These are phyloP conservation scores for Parasteatoda tepidariorum DNA, from an alignment of 1,140 invertebrate species.

Conservation along the genomic window DNA sequence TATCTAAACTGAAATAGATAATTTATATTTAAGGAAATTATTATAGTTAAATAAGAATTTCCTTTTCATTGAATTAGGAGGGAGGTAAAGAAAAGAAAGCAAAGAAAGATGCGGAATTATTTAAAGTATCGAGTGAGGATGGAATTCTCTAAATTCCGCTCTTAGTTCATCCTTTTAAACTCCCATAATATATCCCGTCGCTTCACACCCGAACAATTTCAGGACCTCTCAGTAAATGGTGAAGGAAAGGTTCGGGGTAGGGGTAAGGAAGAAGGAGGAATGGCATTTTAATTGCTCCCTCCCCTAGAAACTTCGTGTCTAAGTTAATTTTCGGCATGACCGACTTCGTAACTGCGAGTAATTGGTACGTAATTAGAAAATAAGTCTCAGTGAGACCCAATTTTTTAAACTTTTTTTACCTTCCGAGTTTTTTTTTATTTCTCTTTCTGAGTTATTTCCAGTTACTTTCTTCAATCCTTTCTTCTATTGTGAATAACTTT, in stretches of 20 bases:
- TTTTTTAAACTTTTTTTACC: neutral
- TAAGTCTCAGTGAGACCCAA: conserved; percentile 34
- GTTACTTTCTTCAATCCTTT: neutral
- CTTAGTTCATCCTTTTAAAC: conserved; percentile 29
- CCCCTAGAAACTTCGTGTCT: conserved; percentile 13
- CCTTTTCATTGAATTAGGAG: neutral
- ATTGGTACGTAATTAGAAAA: conserved; percentile 57
- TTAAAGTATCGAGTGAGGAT: neutral
- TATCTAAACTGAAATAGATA: too few relatives aligned
- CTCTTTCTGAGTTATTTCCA: neutral
- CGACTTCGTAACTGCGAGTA: conserved; percentile 33
- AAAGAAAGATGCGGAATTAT: neutral
- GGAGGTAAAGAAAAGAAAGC: neutral
- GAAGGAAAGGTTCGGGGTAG: neutral
- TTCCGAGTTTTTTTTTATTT: neutral
- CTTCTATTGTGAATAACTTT: neutral
- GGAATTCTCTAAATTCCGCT: neutral
- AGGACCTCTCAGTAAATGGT: neutral
- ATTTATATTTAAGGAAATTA: too few relatives aligned
- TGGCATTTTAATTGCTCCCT: conserved; percentile 51
- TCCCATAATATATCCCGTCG: neutral
- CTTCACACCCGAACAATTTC: conserved; percentile 50
- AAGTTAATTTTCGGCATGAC: conserved; percentile 54
- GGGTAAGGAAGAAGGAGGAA: conserved; percentile 13
- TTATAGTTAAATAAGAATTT: too few relatives aligned